Evolutionary conservation across 2,113 vertebrate genomes (phyloP).

Genomic region (Axis porcinus): DNA sequence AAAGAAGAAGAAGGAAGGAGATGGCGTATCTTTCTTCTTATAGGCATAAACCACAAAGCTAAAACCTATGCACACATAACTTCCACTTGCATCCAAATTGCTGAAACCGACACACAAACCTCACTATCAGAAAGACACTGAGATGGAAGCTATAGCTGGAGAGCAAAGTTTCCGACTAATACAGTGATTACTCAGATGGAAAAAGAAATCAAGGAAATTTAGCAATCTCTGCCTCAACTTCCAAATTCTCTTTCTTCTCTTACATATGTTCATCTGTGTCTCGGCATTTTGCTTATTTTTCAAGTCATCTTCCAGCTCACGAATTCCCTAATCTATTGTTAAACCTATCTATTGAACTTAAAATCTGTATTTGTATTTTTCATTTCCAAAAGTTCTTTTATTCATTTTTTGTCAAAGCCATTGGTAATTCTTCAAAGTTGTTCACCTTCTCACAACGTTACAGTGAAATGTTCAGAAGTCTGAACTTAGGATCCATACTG

Average conservation of each 20-base stretch:
- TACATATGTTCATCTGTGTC: not conserved
- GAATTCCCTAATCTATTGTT: not conserved
- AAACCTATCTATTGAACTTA: not conserved
- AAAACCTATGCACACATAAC: not conserved
- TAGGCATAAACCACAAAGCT: not conserved
- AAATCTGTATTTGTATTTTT: not conserved
- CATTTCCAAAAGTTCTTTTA: not conserved
- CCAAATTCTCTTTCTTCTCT: not conserved
- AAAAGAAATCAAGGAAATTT: not conserved
- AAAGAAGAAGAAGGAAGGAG: not conserved
- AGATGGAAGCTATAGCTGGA: not conserved
- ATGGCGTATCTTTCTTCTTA: not conserved
- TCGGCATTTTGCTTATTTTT: conserved; percentile 2
- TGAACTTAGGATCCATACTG: not conserved
- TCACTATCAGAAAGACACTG: not conserved
- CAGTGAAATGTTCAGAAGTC: not conserved
- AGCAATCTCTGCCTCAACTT: not conserved
- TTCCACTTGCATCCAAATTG: not conserved
- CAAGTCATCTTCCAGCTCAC: not conserved
- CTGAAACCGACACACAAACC: not conserved
- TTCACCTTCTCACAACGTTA: not conserved
- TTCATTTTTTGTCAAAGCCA: not conserved
- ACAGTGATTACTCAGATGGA: not conserved
- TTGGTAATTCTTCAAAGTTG: not conserved
- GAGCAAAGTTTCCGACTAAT: not conserved